Evolutionary conservation across 2,113 vertebrate genomes (phyloP), one percentile per base, ranked within the genome.

Genomic region (Oophaga pumilio): DNA sequence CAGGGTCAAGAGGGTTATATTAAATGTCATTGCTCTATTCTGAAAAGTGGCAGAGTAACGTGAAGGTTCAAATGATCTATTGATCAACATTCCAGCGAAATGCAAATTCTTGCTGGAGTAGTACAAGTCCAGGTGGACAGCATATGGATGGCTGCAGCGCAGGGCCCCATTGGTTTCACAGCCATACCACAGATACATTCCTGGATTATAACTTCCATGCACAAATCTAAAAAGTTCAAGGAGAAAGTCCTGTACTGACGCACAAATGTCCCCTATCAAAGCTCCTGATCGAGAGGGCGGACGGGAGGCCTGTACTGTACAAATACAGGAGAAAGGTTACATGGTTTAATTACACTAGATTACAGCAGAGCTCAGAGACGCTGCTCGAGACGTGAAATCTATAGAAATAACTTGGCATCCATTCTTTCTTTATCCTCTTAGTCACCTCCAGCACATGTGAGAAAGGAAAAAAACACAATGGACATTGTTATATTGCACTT

Each of bases 301-400:
- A 13, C 20, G 6, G 64, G 18, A 33, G 82, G 82, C 66, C 82
- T 11, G 66, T 10, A 84, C 82, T 84, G 50, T 84, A 59, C 50
- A 84, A 71, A 59, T 84, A 73, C 18, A 26, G 82, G 26, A 84
- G 52, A 56, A 74, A 84, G 82, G 66, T 84, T 84, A 71, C 24
- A 56, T 2, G n/a, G 26, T 53, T 73, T 74, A 84, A 85, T 85
- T 73, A 59, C 15, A 69, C 20, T 6, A 53, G 64, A 71, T 73
- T 74, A 24, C 66, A 59, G 13, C 17, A 43, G 33, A 43, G 15
- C 26, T 84, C 50, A 28, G 50, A 60, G 53, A 43, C 33, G 33
- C 33, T 43, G 33, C 33, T 43, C 33, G 33, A 43, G 33, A 56
- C 0, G 18, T 12, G 0, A 73, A 73, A 57, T 56, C 68, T 84